These are phyloP conservation scores for Andrena cerasifolii DNA, from an alignment of 1,140 invertebrate genomes.

Conservation along the genomic window DNA sequence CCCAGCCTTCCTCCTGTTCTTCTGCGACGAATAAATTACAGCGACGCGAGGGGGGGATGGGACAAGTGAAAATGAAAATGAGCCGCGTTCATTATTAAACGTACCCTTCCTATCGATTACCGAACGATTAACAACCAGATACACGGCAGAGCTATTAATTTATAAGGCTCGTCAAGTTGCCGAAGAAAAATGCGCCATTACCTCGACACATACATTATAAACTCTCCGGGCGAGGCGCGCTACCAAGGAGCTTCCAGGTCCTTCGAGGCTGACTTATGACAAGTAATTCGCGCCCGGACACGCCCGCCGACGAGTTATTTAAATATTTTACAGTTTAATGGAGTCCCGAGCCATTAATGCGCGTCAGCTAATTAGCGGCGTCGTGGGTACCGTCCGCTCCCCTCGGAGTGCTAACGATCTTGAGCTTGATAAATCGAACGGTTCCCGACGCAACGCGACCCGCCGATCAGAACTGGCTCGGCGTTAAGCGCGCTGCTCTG, in stretches of 20 bases:
- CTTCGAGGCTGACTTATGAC: slow-evolving; percentile 56
- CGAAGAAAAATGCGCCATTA: slow-evolving; percentile 44
- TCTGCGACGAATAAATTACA: slow-evolving; percentile 61
- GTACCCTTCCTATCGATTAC: neutral
- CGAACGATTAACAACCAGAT: slow-evolving; percentile 2
- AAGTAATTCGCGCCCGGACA: slow-evolving; percentile 66
- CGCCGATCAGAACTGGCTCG: slow-evolving; percentile 49
- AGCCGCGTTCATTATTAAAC: slow-evolving; percentile 21
- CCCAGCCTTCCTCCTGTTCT: slow-evolving; percentile 40
- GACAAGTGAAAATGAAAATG: neutral
- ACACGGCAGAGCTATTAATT: slow-evolving; percentile 55
- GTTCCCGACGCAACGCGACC: slow-evolving; percentile 57
- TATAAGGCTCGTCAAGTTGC: slow-evolving; percentile 53
- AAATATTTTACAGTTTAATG: slow-evolving; percentile 76
- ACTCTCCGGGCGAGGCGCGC: slow-evolving; percentile 22
- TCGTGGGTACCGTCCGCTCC: slow-evolving; percentile 39
- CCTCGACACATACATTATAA: slow-evolving; percentile 42
- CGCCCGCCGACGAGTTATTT: slow-evolving; percentile 69
- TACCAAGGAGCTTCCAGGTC: slow-evolving; percentile 26
- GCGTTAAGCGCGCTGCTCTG: neutral
- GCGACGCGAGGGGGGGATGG: slow-evolving; percentile 13
- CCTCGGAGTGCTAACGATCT: slow-evolving; percentile 55
- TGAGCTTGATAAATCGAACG: slow-evolving; percentile 60
- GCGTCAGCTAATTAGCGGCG: slow-evolving; percentile 71
- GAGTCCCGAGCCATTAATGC: slow-evolving; percentile 71